Evolutionary conservation across 2,113 vertebrate genomes (phyloP).

Genomic region (Spilogale gracilis): DNA sequence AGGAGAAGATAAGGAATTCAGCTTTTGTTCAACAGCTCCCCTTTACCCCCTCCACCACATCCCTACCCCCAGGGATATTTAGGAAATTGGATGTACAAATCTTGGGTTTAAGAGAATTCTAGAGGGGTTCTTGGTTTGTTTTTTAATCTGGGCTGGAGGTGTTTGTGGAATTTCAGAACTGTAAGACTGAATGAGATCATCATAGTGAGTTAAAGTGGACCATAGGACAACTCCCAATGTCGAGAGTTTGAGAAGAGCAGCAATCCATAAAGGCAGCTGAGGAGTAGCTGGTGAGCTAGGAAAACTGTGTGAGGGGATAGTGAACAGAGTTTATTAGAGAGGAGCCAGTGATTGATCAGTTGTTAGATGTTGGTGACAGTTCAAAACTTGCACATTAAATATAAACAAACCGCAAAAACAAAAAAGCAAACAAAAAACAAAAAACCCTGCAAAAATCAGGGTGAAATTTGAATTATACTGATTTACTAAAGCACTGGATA

Average conservation of each 20-base stretch:
- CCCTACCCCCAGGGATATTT: not conserved
- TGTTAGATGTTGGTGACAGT: constrained; percentile 1
- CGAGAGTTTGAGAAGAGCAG: not conserved
- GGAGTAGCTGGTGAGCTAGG: not conserved
- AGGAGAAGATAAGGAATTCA: not conserved
- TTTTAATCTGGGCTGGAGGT: not conserved
- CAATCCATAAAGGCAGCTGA: not conserved
- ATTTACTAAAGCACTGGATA: not conserved
- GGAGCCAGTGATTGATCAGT: not conserved
- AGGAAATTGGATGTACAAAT: not conserved
- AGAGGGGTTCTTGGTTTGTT: not conserved
- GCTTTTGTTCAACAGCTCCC: not conserved
- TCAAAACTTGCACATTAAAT: not conserved
- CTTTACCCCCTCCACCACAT: not conserved
- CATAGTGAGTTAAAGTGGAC: not conserved
- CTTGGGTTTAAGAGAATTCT: not conserved
- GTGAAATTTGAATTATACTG: not conserved
- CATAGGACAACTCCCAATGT: not conserved
- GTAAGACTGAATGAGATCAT: not conserved
- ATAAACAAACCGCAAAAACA: not conserved
- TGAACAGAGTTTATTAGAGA: not conserved
- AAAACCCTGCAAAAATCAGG: not conserved
- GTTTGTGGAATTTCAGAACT: not conserved
- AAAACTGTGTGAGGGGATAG: not conserved
- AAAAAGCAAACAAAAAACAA: no score